phyloP scores from a whole-genome alignment of 2,797 vertebrate species.

The Ctenosaura bakeri region DNA sequence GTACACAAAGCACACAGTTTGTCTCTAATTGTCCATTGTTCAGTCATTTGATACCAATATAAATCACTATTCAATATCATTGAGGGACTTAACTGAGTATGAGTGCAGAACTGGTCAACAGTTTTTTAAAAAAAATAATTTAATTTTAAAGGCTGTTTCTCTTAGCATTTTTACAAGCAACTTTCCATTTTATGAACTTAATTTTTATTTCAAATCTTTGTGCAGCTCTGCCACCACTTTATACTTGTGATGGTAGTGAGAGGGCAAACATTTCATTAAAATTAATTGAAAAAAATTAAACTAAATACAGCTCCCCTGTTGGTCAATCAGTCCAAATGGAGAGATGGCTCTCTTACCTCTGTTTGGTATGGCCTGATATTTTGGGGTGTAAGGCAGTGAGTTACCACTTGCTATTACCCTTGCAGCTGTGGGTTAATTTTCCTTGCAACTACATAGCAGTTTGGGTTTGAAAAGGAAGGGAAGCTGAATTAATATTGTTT shows the following conservation, averaged over 20 bases:
- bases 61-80: not conserved
- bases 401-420: not conserved
- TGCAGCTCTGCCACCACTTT: not conserved
- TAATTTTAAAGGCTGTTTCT: not conserved
- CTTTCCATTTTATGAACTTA: not conserved
- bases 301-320: not conserved
- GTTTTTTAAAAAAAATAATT: too few species aligned
- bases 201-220: not conserved
- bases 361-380: not conserved
- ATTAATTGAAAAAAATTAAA: not conserved
- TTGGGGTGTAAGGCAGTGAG: not conserved
- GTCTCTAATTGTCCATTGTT: not conserved
- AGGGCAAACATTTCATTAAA: not conserved
- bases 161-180: not conserved
- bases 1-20: not conserved
- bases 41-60: not conserved
- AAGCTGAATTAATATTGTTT: not conserved
- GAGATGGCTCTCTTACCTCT: not conserved
- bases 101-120: not conserved
- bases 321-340: not conserved
- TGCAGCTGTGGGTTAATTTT: not conserved
- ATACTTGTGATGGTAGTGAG: not conserved
- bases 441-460: not conserved
- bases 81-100: constrained; percentile 17
- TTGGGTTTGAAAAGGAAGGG: not conserved